Percentiles rank a stretch among this genome's conserved stretches.
phyloP scores from a whole-genome alignment of 2,888 invertebrate species.

The Acleris literana region DNA sequence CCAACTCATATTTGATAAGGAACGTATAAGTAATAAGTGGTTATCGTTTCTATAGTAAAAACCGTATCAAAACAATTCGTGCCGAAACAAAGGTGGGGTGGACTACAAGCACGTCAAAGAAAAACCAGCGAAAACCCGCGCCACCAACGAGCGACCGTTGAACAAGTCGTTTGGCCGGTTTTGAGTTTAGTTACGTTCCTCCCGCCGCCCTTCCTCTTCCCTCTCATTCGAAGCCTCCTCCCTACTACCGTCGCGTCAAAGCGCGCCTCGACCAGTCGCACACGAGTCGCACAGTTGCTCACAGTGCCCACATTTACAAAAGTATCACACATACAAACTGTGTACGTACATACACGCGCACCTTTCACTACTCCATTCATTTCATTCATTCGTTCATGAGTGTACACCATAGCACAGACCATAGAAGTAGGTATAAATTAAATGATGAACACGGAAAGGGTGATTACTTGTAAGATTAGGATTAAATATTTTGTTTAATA shows the following conservation, averaged over 20 bases:
- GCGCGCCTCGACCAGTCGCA: constrained; percentile 19
- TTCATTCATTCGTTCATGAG: constrained; percentile 8
- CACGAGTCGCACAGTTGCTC: constrained; percentile 40
- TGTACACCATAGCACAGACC: too few species aligned
- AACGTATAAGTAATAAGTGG: constrained; percentile 40
- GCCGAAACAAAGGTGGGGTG: constrained; percentile 77
- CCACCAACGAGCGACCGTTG: constrained; percentile 77
- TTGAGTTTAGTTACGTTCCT: constrained; percentile 54
- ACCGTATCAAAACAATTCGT: constrained; percentile 50
- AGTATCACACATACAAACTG: constrained; percentile 14
- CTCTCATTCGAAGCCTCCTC: constrained; percentile 69
- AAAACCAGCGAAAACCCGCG: constrained; percentile 71
- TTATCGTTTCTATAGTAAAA: constrained; percentile 32
- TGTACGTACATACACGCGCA: constrained; percentile 6
- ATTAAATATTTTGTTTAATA: too few species aligned
- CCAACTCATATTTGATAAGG: constrained; percentile 46
- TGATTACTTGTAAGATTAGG: too few species aligned
- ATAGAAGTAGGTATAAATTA: not conserved
- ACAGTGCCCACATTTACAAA: constrained; percentile 13
- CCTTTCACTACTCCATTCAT: constrained; percentile 10
- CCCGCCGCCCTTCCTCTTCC: constrained; percentile 60
- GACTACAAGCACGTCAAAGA: constrained; percentile 46
- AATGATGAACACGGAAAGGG: too few species aligned
- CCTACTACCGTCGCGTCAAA: constrained; percentile 46
- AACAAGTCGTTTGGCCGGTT: constrained; percentile 78